Percentiles rank a stretch among this genome's conserved stretches.
Conservation (phyloP, 2,113 vertebrate species). For the Machaerirhynchus nigripectus region DNA sequence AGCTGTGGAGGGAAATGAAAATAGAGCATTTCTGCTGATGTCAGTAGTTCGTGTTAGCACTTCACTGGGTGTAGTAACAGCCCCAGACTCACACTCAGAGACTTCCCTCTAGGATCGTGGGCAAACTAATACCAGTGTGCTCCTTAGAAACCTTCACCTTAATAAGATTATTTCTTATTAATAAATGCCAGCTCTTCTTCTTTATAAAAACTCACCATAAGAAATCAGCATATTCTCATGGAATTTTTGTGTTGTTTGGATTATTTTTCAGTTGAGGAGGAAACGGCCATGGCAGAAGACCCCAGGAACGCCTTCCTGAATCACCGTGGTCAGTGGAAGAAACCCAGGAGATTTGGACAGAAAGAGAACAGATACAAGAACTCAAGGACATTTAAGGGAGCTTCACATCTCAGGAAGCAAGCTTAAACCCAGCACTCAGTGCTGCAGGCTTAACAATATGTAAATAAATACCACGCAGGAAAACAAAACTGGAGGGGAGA, state of each 20-base stretch:
- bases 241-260: background rate
- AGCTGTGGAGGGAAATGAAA: background rate
- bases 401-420: background rate
- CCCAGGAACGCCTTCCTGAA: background rate
- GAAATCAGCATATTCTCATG: background rate
- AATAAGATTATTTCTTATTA: background rate
- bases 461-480: background rate
- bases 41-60: accelerated
- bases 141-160: background rate
- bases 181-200: background rate
- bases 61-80: background rate
- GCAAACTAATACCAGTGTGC: background rate
- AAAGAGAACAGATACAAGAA: background rate
- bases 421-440: background rate
- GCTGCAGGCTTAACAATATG: background rate
- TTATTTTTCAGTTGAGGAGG: constrained; percentile 73
- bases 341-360: background rate
- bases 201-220: background rate
- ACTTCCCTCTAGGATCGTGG: background rate
- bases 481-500: background rate
- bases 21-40: background rate
- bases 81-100: background rate
- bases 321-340: background rate
- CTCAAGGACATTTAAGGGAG: background rate
- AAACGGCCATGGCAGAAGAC: constrained; percentile 28